Evolutionary conservation across 2,888 invertebrate genomes (phyloP), one percentile per base, ranked within the genome.

Genomic region (Synergus gifuensis): DNA sequence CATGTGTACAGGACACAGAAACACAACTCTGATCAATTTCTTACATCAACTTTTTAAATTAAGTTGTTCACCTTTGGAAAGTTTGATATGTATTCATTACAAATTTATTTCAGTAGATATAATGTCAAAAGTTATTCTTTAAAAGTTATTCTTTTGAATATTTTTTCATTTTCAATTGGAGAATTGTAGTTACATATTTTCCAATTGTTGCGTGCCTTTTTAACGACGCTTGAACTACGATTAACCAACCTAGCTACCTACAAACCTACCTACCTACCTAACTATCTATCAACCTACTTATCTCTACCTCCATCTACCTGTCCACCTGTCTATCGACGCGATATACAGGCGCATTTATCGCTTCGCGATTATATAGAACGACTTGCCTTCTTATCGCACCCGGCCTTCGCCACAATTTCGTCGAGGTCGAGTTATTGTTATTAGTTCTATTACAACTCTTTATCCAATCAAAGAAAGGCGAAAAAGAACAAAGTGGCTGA

Each of bases 381-480:
- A 81, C 83, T 83, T 82, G 78, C 81, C 80, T 79, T 85, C 84
- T 85, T 85, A 85, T 84, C 83, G 80, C 76, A 80, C 49, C 82
- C 87, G 88, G 85, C 90, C 90, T 91, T 91, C 88, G 87, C 63
- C 84, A 89, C 84, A 84, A 87, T 88, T 89, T 89, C 84, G 86
- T 83, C 90, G 89, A 91, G 90, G 90, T 88, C 89, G 84, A 84
- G 84, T 86, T 83, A 86, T 87, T 85, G 81, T 82, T 82, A 83
- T 81, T 83, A 76, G 80, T 79, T 79, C 82, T 80, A 81, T 81
- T 79, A 77, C 79, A 81, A 73, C 69, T 82, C 69, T 54, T 80
- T 81, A 80, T 78, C 81, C 80, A 82, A 82, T 76, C 77, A 12
- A 79, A 82, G 78, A 79, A 80, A 76, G 77, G 18, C 44, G 54